These are phyloP conservation scores for Xylocopa sonorina DNA, from an alignment of 1,140 invertebrate genomes.

Conservation along the genomic window DNA sequence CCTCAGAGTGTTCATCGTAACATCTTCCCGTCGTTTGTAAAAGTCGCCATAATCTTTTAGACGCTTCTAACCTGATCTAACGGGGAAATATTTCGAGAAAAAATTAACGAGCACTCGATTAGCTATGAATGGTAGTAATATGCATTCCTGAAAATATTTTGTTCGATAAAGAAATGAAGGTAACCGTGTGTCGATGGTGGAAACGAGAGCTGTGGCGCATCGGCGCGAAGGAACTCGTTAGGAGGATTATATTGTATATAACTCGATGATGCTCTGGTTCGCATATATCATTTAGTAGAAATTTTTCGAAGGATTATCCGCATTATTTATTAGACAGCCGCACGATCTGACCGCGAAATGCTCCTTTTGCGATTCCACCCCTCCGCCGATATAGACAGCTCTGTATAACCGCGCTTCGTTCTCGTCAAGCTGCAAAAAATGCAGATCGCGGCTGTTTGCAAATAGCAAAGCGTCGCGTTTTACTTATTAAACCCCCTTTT, in stretches of 20 bases:
- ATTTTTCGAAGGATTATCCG: background rate
- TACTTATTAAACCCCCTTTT: background rate
- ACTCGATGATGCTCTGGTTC: background rate
- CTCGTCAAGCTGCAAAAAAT: background rate
- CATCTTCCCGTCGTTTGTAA: too few relatives aligned
- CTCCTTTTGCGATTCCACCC: background rate
- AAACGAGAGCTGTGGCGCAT: background rate
- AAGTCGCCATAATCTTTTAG: too few relatives aligned
- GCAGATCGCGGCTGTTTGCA: background rate
- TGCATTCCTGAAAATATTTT: too few relatives aligned
- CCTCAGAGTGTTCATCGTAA: too few relatives aligned
- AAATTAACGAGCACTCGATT: too few relatives aligned
- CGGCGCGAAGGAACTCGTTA: conserved; percentile 1
- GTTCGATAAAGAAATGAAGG: too few relatives aligned
- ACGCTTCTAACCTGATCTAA: too few relatives aligned
- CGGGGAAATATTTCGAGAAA: too few relatives aligned
- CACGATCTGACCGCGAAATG: background rate
- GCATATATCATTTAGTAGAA: background rate
- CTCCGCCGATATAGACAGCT: background rate
- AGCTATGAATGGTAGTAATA: too few relatives aligned
- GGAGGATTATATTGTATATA: background rate
- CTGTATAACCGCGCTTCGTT: too few relatives aligned
- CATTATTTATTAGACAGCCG: conserved; percentile 21
- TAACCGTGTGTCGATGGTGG: background rate
- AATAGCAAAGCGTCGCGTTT: conserved; percentile 8